These are phyloP conservation scores for Plebejus argus DNA, from an alignment of 2,888 invertebrate genomes.

Conservation along the genomic window DNA sequence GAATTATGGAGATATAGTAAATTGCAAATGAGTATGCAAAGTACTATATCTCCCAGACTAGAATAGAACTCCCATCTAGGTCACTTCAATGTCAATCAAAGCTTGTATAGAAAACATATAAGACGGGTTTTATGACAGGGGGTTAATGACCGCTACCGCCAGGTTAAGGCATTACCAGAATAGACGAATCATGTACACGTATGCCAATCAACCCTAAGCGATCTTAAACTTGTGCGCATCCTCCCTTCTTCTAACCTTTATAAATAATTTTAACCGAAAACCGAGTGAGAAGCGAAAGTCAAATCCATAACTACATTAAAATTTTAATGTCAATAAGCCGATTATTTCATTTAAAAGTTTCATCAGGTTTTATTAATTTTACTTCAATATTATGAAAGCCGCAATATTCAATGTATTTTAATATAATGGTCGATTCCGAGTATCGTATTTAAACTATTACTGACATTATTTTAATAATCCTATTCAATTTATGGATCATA, in stretches of 20 bases:
- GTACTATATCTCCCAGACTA: no score
- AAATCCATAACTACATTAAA: not conserved
- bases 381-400: not conserved
- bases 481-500: not conserved
- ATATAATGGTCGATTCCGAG: not conserved
- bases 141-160: no score
- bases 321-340: constrained; percentile 1
- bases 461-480: not conserved
- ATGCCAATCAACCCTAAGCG: no score
- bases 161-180: no score
- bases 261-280: not conserved
- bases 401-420: not conserved
- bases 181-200: no score
- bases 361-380: constrained; percentile 20
- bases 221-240: not conserved
- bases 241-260: no score
- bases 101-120: no score
- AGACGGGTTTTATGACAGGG: no score
- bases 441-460: not conserved
- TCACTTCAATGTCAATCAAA: no score
- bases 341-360: constrained; percentile 1
- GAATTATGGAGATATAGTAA: no score
- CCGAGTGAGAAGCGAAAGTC: not conserved
- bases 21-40: no score
- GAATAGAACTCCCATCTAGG: no score